Base-by-base conservation (phyloP, 2,113 vertebrate species). In the Pelecanoides urinatrix region DNA sequence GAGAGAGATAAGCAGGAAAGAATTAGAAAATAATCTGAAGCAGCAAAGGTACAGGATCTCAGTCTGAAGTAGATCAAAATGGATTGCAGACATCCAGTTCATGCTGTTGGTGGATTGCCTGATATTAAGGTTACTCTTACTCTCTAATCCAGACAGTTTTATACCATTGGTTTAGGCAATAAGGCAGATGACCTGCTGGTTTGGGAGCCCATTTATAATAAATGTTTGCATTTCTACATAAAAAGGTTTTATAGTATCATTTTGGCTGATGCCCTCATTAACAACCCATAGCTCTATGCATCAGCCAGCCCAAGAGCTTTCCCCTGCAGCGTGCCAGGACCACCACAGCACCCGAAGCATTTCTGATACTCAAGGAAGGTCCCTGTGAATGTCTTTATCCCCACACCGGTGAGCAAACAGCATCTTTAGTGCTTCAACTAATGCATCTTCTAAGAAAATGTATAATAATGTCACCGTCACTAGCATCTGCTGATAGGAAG, bases 211-310 rank as follows among this genome's bases (percentile, higher is more conserved):
- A 23, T 27, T 75, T 27, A 23, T 12, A 52, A 36, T 9, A 61
- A 59, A 61, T 9, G 1, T 42, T 76, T 61, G 5, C 6, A 56
- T 56, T 83, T 83, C 62, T 52, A 45, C 70, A 66, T 49, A 21
- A 62, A 75, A 88, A 79, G 6, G 0, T 4, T 90, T 42, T 15
- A 13, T 44, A 11, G 17, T 3, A 38, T 27, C 5, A 0, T 47
- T 94, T 38, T 82, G 74, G 23, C 21, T 36, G 45, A 40, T 58
- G 40, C 9, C 20, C 19, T 65, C 30, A 22, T 65, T 52, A 66
- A 61, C 17, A 65, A 55, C 45, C 19, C 27, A 10, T 47, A 17
- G 23, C 1, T 0, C 12, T 59, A 7, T 7, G 26, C 27, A 34
- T 50, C 63, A 45, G 25, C 10, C 36, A 34, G n/a, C 25, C 4